Evolutionary conservation across 2,113 vertebrate genomes (phyloP), one percentile per base, ranked within the genome.

Genomic region (Corvus moneduloides): DNA sequence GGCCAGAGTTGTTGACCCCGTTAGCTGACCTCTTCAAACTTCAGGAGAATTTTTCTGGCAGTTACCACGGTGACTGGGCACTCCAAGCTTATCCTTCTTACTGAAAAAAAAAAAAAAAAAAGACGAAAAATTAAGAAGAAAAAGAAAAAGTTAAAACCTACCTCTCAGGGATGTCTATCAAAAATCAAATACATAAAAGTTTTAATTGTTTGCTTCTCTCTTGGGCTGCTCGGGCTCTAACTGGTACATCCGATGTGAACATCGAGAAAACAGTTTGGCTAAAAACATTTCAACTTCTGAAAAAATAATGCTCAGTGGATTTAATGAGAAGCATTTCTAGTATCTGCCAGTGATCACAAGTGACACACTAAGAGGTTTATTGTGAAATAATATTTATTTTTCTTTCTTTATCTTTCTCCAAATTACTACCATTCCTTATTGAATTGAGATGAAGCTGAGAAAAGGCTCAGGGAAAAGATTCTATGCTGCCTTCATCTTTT

Each of bases 41-140:
- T 99, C 99, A 99, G 99, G 98, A 98, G 99, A 99, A 99, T 99
- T 99, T 99, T 99, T 99, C 98, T 99, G 99, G 99, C 99, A 99
- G 99, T 99, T 99, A 98, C 99, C 99, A 99, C 98, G 99, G 99
- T 98, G 99, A 99, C 98, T 98, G 98, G 98, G 98, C 98, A 98
- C 98, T 99, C 98, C 98, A 98, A 98, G 99, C 98, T 99, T 99
- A 99, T 99, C 98, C 98, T 98, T 98, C 98, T 99, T 98, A 99
- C 98, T 97, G 98, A 98, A 98, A 98, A 97, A 98, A 98, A 98
- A 96, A 98, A 37, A 96, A 91, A 94, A 91, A 72, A 80, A 95
- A 89, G 75, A 87, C 1, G 0, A 94, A 96, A 91, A 98, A 98
- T 93, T 80, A 95, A 89, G 28, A 44, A 91, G 62, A 49, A 91